A percentile compares a stretch with the other conserved stretches of the same genome.
Evolutionary conservation across 2,113 vertebrate species (phyloP).

Genomic region (Menura novaehollandiae): DNA sequence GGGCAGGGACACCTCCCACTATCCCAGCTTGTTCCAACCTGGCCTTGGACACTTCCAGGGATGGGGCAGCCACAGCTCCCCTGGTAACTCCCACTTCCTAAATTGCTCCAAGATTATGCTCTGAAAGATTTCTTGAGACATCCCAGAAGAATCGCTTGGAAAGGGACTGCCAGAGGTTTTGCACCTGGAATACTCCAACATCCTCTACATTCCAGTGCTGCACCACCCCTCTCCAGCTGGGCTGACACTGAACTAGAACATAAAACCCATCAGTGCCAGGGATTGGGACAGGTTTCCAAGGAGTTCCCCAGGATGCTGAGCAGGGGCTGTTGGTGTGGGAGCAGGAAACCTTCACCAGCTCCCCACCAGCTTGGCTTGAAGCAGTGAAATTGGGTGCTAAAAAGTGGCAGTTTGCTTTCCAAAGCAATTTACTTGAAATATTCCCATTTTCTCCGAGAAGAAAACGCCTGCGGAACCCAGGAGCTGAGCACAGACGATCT

Average conservation of each 20-base stretch:
- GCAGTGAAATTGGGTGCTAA: neutral
- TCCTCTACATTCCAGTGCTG: fast-evolving
- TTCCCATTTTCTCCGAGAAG: neutral
- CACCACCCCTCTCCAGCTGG: neutral
- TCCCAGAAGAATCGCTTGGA: too few species aligned
- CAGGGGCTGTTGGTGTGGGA: neutral
- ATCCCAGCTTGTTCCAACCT: fast-evolving
- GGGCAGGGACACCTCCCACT: neutral
- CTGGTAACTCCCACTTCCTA: neutral
- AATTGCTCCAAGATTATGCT: neutral
- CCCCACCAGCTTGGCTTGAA: neutral
- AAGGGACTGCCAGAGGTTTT: neutral
- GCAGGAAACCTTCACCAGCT: neutral
- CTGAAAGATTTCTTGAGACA: neutral
- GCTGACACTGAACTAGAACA: fast-evolving
- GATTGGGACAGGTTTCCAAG: neutral
- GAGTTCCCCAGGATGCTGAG: neutral
- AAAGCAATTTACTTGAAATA: neutral
- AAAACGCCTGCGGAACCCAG: neutral
- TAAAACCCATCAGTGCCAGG: fast-evolving
- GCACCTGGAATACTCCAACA: fast-evolving
- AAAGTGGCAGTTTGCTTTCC: neutral
- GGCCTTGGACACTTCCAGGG: neutral
- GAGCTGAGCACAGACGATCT: neutral
- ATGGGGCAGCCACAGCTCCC: neutral